phyloP scores from a whole-genome alignment of 2,888 invertebrate species.

The Caenorhabditis afra region DNA sequence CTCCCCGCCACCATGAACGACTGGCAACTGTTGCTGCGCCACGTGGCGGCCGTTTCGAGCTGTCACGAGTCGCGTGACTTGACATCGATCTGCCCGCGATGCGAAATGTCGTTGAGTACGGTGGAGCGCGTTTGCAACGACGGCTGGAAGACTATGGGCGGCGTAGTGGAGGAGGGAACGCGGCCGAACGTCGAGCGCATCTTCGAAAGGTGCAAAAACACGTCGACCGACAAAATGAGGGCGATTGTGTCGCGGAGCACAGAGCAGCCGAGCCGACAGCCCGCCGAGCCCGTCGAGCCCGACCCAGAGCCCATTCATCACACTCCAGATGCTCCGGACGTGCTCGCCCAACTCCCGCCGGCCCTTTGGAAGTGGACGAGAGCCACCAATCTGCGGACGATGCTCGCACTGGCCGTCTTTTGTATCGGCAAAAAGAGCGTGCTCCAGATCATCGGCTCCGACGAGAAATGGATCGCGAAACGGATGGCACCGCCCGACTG shows the following conservation, averaged over 20 bases:
- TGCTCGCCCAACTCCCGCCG: neutral
- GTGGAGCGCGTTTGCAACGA: slow-evolving; percentile 47
- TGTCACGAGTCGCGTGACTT: neutral
- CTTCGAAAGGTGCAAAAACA: slow-evolving; percentile 47
- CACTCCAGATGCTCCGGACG: no score
- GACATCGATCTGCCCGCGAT: slow-evolving; percentile 58
- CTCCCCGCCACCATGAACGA: slow-evolving; percentile 31
- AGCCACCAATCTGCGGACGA: slow-evolving; percentile 34
- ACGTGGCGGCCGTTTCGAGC: slow-evolving; percentile 14
- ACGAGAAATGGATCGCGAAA: slow-evolving; percentile 33
- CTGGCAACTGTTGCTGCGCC: slow-evolving; percentile 38
- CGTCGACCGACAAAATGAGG: slow-evolving; percentile 42
- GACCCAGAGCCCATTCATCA: neutral
- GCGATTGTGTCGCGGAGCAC: slow-evolving; percentile 23
- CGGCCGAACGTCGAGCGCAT: slow-evolving; percentile 48
- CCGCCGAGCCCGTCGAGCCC: neutral
- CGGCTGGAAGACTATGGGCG: slow-evolving; percentile 34
- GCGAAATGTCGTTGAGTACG: slow-evolving; percentile 58
- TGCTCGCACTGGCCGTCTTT: slow-evolving; percentile 39
- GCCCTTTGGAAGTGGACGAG: slow-evolving; percentile 32
- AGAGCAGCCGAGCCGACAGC: neutral
- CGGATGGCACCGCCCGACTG: slow-evolving; percentile 43
- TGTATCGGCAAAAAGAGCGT: slow-evolving; percentile 39
- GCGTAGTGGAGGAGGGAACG: slow-evolving; percentile 40
- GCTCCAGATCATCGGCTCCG: slow-evolving; percentile 22